Evolutionary conservation across 2,113 vertebrate genomes (phyloP).

Genomic region (Hydrolagus affinis): DNA sequence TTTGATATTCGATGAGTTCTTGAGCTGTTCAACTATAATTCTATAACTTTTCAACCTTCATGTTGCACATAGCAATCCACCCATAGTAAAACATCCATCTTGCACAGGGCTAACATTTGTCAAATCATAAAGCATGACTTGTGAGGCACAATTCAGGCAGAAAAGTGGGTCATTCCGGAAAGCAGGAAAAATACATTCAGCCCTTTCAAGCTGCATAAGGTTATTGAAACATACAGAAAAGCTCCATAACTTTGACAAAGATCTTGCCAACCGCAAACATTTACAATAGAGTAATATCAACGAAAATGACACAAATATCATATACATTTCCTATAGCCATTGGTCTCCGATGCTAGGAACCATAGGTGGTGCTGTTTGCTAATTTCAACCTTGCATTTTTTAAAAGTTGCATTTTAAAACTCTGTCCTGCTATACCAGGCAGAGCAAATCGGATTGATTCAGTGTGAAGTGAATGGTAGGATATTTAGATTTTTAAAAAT

Average conservation of each 20-base stretch:
- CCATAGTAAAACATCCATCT: neutral
- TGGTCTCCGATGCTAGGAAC: neutral
- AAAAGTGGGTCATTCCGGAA: neutral
- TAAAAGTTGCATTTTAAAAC: no score
- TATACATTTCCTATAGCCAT: neutral
- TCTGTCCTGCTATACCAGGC: neutral
- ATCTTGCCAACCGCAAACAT: neutral
- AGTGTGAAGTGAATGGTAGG: neutral
- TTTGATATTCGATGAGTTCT: neutral
- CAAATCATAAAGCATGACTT: neutral
- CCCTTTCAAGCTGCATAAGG: neutral
- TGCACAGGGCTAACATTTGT: neutral
- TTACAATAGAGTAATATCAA: neutral
- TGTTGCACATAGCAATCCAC: neutral
- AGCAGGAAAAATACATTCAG: neutral
- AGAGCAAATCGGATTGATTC: neutral
- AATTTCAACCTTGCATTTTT: neutral
- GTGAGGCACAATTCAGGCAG: neutral
- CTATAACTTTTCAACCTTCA: neutral
- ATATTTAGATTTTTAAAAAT: neutral
- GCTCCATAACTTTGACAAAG: neutral
- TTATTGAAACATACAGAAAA: neutral
- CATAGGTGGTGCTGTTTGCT: constrained; percentile 26
- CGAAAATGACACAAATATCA: neutral
- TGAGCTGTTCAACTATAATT: neutral